A percentile compares a stretch with the other conserved stretches of the same genome.
Conservation (phyloP, 2,113 vertebrate genomes). For the Clarias macrocephalus region DNA sequence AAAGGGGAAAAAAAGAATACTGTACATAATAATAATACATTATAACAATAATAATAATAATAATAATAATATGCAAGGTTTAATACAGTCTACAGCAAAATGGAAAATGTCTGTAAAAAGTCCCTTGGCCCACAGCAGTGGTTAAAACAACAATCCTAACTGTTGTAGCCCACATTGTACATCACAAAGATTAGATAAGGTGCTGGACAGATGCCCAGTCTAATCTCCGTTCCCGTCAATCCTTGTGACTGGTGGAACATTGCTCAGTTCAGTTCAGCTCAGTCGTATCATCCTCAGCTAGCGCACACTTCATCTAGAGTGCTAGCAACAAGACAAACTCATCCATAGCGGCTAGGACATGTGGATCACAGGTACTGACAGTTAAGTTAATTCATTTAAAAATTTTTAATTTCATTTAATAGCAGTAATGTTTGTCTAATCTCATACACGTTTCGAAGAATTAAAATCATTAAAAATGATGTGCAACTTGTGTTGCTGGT, state of each 20-base stretch:
- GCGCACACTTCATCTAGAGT: background rate
- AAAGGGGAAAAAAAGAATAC: background rate
- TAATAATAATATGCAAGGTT: background rate
- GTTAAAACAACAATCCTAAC: constrained; percentile 11
- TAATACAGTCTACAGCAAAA: background rate
- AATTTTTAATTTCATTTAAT: too few species aligned
- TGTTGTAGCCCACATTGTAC: background rate
- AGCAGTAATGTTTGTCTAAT: too few species aligned
- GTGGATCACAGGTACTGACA: too few species aligned
- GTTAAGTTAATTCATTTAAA: too few species aligned
- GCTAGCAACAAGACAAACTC: background rate
- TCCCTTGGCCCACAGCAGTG: background rate
- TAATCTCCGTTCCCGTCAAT: constrained; percentile 11
- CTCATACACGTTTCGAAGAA: too few species aligned
- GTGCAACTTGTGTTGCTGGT: too few species aligned
- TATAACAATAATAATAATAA: background rate
- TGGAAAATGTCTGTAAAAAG: too few species aligned
- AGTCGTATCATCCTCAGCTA: constrained; percentile 9
- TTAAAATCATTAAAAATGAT: too few species aligned
- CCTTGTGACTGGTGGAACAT: constrained; percentile 4
- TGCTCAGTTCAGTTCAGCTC: background rate
- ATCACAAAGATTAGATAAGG: constrained; percentile 20
- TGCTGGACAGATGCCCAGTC: constrained; percentile 17
- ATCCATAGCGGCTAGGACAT: too few species aligned
- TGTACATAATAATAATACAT: too few species aligned